These are phyloP conservation scores for Synergus umbraculus DNA, from an alignment of 2,888 invertebrate species.

Conservation along the genomic window DNA sequence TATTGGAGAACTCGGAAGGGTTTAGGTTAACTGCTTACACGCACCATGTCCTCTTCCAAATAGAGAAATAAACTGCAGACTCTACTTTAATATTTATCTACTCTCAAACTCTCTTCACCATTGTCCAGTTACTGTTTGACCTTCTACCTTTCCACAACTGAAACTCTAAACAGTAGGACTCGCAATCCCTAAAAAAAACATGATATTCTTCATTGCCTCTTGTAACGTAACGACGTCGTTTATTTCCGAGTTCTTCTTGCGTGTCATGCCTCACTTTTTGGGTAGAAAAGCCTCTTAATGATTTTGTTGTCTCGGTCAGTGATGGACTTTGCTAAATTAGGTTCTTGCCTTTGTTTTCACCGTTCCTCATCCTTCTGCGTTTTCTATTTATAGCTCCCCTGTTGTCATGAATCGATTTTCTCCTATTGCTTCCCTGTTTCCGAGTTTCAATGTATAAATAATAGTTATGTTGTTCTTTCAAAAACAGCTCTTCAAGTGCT, in stretches of 20 bases:
- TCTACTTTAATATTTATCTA: constrained; percentile 27
- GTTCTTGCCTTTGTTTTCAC: neutral
- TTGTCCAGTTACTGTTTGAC: constrained; percentile 26
- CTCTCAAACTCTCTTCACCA: neutral
- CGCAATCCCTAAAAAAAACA: neutral
- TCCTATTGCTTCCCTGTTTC: neutral
- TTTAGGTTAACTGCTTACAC: constrained; percentile 50
- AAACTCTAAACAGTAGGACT: neutral
- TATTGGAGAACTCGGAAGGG: constrained; percentile 46
- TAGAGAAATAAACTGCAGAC: constrained; percentile 31
- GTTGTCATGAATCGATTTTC: neutral
- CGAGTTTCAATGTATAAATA: neutral
- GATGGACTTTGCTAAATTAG: neutral
- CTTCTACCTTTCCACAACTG: constrained; percentile 21
- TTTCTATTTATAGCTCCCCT: neutral
- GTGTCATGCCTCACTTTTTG: neutral
- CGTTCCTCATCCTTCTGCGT: neutral
- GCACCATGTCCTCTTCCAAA: constrained; percentile 34
- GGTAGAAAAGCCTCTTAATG: neutral
- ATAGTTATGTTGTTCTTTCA: neutral
- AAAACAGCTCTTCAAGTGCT: neutral
- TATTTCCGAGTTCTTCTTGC: neutral
- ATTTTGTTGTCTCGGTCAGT: neutral
- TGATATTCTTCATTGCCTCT: neutral
- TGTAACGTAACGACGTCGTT: neutral